These are phyloP conservation scores for Sebastes hubbsi DNA, from an alignment of 2,797 vertebrate species.

Conservation along the genomic window DNA sequence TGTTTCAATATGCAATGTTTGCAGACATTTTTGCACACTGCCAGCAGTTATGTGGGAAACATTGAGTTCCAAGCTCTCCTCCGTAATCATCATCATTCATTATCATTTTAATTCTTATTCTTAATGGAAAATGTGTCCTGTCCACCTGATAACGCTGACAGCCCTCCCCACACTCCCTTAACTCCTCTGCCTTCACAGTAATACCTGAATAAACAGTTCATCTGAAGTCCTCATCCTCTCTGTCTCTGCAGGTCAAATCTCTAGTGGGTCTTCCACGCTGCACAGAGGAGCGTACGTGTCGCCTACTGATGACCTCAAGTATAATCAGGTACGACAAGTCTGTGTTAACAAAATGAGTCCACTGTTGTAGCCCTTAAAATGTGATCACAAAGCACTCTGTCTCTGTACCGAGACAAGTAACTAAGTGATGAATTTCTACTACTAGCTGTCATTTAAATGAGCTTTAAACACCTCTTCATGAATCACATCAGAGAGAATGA, in stretches of 20 bases:
- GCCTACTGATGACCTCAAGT: conserved; percentile 95
- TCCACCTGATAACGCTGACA: neutral
- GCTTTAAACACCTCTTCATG: neutral
- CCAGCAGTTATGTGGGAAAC: neutral
- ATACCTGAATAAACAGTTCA: neutral
- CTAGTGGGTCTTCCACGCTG: conserved; percentile 92
- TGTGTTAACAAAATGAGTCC: neutral
- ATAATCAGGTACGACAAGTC: conserved; percentile 89
- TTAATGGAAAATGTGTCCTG: neutral
- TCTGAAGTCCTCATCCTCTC: neutral
- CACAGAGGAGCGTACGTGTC: conserved; percentile 97
- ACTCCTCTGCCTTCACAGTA: neutral
- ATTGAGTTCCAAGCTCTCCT: neutral
- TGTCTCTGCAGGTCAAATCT: conserved; percentile 87
- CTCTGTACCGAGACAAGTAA: neutral
- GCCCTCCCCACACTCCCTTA: neutral
- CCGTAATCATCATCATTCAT: neutral
- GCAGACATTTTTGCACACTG: neutral
- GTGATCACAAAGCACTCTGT: too few relatives aligned
- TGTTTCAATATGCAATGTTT: neutral
- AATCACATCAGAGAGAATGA: conserved; percentile 8
- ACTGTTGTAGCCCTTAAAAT: neutral
- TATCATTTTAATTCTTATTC: neutral
- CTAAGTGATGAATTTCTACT: neutral
- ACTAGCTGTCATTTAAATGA: neutral